A percentile compares a stretch with the other conserved stretches of the same genome.
phyloP scores from a whole-genome alignment of 1,140 invertebrate species.

The Drosophila pseudoobscura region DNA sequence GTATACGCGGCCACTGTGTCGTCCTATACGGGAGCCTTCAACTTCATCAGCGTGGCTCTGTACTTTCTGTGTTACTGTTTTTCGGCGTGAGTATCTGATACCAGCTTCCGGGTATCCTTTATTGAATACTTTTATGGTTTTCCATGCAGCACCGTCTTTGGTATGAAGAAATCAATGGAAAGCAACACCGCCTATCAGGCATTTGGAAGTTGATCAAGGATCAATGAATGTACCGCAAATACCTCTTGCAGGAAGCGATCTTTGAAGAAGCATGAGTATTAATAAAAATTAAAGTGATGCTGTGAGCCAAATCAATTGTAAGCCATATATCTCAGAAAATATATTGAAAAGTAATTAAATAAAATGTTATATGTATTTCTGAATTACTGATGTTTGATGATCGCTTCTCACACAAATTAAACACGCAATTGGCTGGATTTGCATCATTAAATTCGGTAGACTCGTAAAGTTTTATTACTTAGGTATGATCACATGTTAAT shows the following conservation, averaged over 20 bases:
- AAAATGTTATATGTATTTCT: too few relatives aligned
- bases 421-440: conserved; percentile 2
- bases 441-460: conserved; percentile 49
- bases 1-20: conserved; percentile 85
- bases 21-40: conserved; percentile 85
- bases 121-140: background rate
- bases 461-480: conserved; percentile 48
- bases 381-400: too few relatives aligned
- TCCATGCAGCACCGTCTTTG: conserved; percentile 52
- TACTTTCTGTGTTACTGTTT: conserved; percentile 80
- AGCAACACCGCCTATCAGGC: conserved; percentile 35
- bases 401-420: conserved; percentile 1
- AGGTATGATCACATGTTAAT: conserved; percentile 55
- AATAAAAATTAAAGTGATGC: too few relatives aligned
- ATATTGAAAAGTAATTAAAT: too few relatives aligned
- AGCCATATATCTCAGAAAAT: too few relatives aligned
- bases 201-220: conserved; percentile 49
- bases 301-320: too few relatives aligned
- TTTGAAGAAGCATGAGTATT: background rate
- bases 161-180: conserved; percentile 54
- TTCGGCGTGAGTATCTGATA: conserved; percentile 84
- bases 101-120: background rate
- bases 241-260: too few relatives aligned
- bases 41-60: conserved; percentile 84
- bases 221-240: too few relatives aligned